Evolutionary conservation across 2,113 vertebrate genomes (phyloP), one percentile per base, ranked within the genome.

Genomic region (Pardalotus punctatus): DNA sequence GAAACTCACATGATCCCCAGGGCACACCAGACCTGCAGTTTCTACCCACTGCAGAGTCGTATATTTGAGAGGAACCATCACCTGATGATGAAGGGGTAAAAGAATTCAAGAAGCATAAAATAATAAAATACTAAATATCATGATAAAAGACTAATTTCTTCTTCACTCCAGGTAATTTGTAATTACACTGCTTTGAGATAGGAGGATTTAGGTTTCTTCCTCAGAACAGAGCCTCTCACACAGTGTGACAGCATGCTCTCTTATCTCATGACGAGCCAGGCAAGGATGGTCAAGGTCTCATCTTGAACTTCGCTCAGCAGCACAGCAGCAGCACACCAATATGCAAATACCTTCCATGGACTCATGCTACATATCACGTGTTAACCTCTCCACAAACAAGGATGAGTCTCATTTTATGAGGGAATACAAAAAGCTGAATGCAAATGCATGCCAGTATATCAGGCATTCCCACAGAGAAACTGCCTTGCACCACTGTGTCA

Each of bases 251-350:
- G 82, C 66, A 70, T 7, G 77, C 51, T 58, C 65, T 64, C 65
- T 93, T 72, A 87, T 77, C 69, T 86, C 93, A 64, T 31, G 79
- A 90, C 69, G 91, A 58, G 47, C 17, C 50, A 78, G 76, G 67
- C 87, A 92, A 90, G 67, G 94, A 70, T 73, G 79, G 94, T 81
- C 94, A 94, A 95, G 92, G 92, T 94, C 64, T 95, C 54, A 53
- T 76, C 48, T 40, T 51, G 81, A 93, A 71, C 90, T 88, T 88
- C 0, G 0, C 42, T 88, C 78, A 67, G 66, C 28, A 35, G 82
- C 79, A 82, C 43, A 82, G 85, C 62, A 94, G 84, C 13, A 4
- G 45, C 62, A 80, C 28, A 28, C 35, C 56, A 87, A 62, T 70
- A 80, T 56, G 64, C 71, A 96, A 77, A 86, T 58, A 82, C 20